Base-by-base conservation (phyloP, 2,888 invertebrate genomes). In the Dicyrtomina minuta region DNA sequence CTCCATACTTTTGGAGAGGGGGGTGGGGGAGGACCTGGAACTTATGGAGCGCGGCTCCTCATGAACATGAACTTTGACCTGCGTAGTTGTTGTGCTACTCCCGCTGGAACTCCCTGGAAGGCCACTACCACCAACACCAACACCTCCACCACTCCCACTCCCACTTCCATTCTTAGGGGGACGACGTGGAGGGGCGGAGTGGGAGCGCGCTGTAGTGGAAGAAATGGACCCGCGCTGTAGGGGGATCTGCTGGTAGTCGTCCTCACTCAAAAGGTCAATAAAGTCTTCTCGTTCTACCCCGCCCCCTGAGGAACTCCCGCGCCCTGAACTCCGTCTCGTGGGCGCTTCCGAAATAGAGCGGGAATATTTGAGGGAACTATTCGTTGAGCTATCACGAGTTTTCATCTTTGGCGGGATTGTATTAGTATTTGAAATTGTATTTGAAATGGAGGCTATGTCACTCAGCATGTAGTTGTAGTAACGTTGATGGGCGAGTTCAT, bases 211-310 rank as follows among this genome's bases (percentile, higher is more conserved):
- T 17, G 72, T 24, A 15, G 53, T 55, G 6, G 41, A n/a, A 20
- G 55, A 15, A 56, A 10, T 33, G 1, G 43, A n/a, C 4, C 33
- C 33, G 22, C 55, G 39, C 17, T 33, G 20, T 6, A 75, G 49
- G 13, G 77, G 75, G 20, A 78, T 76, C 70, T 78, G 77, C 60
- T 77, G 77, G 69, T 78, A 78, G 41, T 78, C 78, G 66, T 78
- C 78, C 22, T 78, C 78, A 65, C 74, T 74, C 44, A 70, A 64
- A 17, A 66, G 49, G 46, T 67, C 59, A 64, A 71, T 17, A 17
- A 58, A 53, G 13, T 67, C 67, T 17, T 65, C 58, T n/a, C 69
- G 22, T 15, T 33, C 33, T 13, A 17, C 39, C 13, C 59, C 44
- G 15, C 56, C 62, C 78, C 41, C 81, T 15, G 61, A 59, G 13